phyloP scores from a whole-genome alignment of 2,888 invertebrate species.

The Xestia sexstrigata region DNA sequence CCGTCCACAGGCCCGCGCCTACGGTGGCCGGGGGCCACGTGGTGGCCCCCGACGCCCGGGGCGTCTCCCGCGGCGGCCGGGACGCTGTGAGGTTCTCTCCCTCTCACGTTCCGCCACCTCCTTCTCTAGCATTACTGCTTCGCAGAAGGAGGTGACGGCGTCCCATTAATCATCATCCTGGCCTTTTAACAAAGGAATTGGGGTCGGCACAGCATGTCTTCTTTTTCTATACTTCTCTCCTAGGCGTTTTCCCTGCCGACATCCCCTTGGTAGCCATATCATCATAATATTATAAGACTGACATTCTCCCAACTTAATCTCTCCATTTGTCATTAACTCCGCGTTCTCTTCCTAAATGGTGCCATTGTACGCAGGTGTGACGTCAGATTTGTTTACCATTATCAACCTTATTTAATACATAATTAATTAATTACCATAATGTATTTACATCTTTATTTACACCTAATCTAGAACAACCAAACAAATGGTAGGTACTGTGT shows the following conservation, averaged over 20 bases:
- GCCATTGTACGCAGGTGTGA: constrained; percentile 34
- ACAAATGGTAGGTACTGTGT: neutral
- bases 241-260: neutral
- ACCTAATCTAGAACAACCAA: constrained; percentile 4
- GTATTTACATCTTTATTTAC: constrained; percentile 8
- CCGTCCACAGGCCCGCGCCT: too few species aligned
- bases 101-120: too few species aligned
- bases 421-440: constrained; percentile 28
- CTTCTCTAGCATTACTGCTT: too few species aligned
- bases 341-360: constrained; percentile 8
- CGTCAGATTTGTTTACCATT: constrained; percentile 31
- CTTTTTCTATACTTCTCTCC: neutral
- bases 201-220: neutral
- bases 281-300: neutral
- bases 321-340: constrained; percentile 26
- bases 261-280: neutral
- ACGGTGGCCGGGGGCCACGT: too few species aligned
- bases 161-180: neutral
- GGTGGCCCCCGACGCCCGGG: too few species aligned
- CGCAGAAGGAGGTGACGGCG: too few species aligned
- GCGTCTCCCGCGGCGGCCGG: too few species aligned
- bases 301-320: neutral
- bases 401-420: constrained; percentile 22
- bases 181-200: neutral
- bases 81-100: too few species aligned